phyloP scores from a whole-genome alignment of 2,113 vertebrate species.

The Casuarius casuarius region DNA sequence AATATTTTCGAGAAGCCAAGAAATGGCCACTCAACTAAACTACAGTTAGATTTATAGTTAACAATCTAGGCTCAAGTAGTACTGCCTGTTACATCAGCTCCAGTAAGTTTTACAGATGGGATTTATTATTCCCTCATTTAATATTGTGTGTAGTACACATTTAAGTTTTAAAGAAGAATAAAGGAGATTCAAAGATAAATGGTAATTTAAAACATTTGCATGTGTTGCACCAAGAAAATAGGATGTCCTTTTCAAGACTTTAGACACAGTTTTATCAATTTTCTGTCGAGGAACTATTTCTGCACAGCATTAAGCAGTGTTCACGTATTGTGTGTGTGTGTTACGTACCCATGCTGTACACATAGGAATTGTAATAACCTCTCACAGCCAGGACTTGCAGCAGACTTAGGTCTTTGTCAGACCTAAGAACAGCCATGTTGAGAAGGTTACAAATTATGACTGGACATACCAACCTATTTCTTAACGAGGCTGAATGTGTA shows the following conservation, averaged over 20 bases:
- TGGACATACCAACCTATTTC: neutral
- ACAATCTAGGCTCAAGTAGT: neutral
- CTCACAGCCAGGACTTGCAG: neutral
- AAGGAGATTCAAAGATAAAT: neutral
- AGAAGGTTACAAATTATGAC: neutral
- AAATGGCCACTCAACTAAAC: neutral
- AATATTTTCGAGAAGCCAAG: neutral
- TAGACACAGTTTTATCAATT: neutral
- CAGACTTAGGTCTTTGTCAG: neutral
- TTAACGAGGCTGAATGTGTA: neutral
- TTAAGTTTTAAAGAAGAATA: neutral
- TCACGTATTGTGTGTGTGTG: rapidly evolving
- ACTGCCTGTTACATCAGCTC: neutral
- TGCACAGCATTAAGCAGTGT: neutral
- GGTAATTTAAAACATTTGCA: neutral
- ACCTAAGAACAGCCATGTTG: neutral
- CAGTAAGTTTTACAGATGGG: neutral
- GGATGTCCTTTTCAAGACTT: neutral
- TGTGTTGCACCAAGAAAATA: neutral
- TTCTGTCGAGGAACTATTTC: neutral
- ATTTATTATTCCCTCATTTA: neutral
- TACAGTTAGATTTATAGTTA: neutral
- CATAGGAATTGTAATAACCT: neutral
- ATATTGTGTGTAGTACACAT: neutral
- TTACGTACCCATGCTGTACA: neutral